These are phyloP conservation scores for Dascyllus trimaculatus DNA, from an alignment of 2,113 vertebrate genomes.

Conservation along the genomic window DNA sequence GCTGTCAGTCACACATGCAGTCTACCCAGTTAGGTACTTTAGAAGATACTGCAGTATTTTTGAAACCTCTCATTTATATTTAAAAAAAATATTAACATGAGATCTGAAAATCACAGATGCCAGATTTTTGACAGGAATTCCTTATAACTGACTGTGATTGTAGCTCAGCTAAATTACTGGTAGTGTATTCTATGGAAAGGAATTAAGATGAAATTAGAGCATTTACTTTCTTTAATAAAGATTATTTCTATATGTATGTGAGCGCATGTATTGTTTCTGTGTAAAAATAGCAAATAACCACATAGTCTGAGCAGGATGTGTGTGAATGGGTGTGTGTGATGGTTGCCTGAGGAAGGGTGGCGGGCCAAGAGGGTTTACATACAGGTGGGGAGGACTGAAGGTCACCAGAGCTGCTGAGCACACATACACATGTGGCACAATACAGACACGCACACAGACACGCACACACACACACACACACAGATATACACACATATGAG, in stretches of 20 bases:
- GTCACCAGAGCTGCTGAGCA: slow-evolving; percentile 44
- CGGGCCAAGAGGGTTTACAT: slow-evolving; percentile 12
- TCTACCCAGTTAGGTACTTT: no score
- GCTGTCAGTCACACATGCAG: no score
- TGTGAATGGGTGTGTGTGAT: slow-evolving; percentile 15
- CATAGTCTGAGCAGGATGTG: not conserved
- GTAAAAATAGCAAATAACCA: not conserved
- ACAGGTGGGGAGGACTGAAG: slow-evolving; percentile 40
- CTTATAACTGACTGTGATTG: no score
- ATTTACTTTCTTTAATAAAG: not conserved
- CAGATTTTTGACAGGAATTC: no score
- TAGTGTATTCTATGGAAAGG: not conserved
- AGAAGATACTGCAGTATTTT: no score
- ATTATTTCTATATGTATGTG: not conserved
- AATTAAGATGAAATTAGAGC: not conserved
- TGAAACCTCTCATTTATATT: no score
- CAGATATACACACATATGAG: slow-evolving; percentile 16
- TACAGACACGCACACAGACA: slow-evolving; percentile 30
- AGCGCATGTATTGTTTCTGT: not conserved
- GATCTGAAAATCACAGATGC: no score
- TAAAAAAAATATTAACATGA: no score
- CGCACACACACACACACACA: slow-evolving; percentile 19
- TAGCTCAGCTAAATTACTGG: no score
- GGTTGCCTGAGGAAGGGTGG: not conserved
- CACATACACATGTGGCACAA: slow-evolving; percentile 8